Base-by-base conservation (phyloP, 2,888 invertebrate genomes). In the Eupelmus urozonus region DNA sequence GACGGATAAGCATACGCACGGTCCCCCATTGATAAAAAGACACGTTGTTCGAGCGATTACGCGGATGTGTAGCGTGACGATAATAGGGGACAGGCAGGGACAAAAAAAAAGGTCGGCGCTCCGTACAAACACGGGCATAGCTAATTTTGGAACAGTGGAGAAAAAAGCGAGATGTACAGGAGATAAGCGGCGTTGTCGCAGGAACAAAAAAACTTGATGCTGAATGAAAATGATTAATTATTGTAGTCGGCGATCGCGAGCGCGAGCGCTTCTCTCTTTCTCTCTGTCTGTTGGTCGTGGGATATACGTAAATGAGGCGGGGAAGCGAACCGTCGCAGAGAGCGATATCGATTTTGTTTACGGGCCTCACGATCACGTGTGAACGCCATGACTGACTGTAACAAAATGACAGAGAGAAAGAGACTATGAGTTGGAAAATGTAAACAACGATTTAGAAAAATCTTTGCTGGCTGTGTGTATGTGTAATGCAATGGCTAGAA, bases 271-370 rank as follows among this genome's bases (percentile, higher is more conserved):
- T n/a, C n/a, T n/a, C 9, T 9, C 3, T 34, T 5, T 34, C 5
- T 34, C 9, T 34, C 5, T 34, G 9, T 34, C 5, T 34, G 9
- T 34, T 5, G 3, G 9, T 34, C 9, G 5, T 34, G 5, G 34
- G 9, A 34, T 34, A 9, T 34, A 5, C 7, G 57, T 51, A 23
- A 67, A 27, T 42, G 59, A 63, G 65, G 69, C 16, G 49, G 51
- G 42, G 25, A 27, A 11, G 23, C 1, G 40, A 62, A 42, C 3
- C 9, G 34, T 34, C 3, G 9, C 5, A 34, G 9, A 67, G 69
- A 49, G 71, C 65, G 81, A 82, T 81, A 82, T 82, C 81, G 83
- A 85, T 85, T 84, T 83, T 86, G 86, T 87, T 87, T 86, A 85
- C 85, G 84, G 83, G 76, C 29, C 79, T 72, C 25, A 42, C 63